Evolutionary conservation across 2,888 invertebrate genomes (phyloP).

Genomic region (Amblyteles armatorius): DNA sequence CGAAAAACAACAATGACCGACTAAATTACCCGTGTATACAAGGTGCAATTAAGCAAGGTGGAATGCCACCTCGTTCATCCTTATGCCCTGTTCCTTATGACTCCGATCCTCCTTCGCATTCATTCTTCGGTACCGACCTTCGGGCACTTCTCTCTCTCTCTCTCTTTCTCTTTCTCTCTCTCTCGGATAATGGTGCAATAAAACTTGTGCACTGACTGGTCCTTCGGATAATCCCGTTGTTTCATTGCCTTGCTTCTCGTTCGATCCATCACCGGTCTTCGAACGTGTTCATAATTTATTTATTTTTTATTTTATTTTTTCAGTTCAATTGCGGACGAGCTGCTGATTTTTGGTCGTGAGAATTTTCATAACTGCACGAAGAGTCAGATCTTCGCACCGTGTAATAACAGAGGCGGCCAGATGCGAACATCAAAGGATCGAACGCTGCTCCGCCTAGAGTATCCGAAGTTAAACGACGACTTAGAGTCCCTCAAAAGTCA

Average conservation of each 20-base stretch:
- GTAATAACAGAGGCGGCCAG: conserved; percentile 23
- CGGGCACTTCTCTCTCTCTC: conserved; percentile 21
- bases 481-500: conserved; percentile 35
- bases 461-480: conserved; percentile 23
- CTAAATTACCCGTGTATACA: conserved; percentile 59
- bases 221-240: conserved; percentile 42
- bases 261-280: conserved; percentile 12
- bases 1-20: conserved; percentile 49
- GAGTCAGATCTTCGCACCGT: neutral
- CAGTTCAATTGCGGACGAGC: conserved; percentile 1
- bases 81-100: conserved; percentile 31
- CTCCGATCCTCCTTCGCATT: conserved; percentile 44
- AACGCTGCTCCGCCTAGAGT: conserved; percentile 58
- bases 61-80: conserved; percentile 55
- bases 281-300: neutral
- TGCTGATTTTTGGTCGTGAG: conserved; percentile 9
- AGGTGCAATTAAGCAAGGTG: conserved; percentile 64
- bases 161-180: neutral
- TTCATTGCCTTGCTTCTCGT: conserved; percentile 7
- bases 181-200: conserved; percentile 59
- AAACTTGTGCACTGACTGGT: conserved; percentile 64
- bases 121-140: conserved; percentile 19
- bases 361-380: conserved; percentile 1
- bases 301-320: neutral
- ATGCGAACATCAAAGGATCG: conserved; percentile 29